phyloP scores from a whole-genome alignment of 2,888 invertebrate genomes.

The Pachydiplax longipennis region DNA sequence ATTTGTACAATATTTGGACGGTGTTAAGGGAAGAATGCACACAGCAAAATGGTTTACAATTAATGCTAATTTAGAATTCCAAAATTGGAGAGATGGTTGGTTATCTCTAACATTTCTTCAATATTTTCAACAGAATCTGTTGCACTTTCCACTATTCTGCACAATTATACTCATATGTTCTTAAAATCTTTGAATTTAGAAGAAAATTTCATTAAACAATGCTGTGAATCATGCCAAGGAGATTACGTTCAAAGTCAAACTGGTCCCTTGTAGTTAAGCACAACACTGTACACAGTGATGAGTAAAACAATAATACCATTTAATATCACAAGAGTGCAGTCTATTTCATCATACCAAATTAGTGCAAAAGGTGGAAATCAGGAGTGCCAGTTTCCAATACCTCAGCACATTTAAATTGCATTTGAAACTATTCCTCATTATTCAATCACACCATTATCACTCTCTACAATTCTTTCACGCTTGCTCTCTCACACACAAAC shows the following conservation, averaged over 20 bases:
- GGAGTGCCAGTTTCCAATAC: background rate
- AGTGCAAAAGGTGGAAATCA: background rate
- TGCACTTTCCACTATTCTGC: background rate
- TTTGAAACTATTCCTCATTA: background rate
- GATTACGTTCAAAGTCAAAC: background rate
- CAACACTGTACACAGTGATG: background rate
- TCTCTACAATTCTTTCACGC: background rate
- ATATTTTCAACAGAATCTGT: background rate
- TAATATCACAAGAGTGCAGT: conserved; percentile 40
- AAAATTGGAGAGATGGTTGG: background rate
- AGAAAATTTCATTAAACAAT: background rate
- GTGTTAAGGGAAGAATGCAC: conserved; percentile 25
- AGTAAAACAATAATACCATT: conserved; percentile 36
- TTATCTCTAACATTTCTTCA: background rate
- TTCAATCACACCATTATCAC: background rate
- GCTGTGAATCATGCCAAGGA: background rate
- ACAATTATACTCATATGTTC: background rate
- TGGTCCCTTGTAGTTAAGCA: conserved; percentile 14
- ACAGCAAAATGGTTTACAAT: background rate
- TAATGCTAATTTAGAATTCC: background rate
- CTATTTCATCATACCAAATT: conserved; percentile 5
- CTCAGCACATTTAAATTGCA: background rate
- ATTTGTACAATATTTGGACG: conserved; percentile 42
- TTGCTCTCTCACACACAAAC: background rate
- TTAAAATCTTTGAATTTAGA: background rate